phyloP scores from a whole-genome alignment of 2,113 vertebrate species.

The Hippocampus barbouri region DNA sequence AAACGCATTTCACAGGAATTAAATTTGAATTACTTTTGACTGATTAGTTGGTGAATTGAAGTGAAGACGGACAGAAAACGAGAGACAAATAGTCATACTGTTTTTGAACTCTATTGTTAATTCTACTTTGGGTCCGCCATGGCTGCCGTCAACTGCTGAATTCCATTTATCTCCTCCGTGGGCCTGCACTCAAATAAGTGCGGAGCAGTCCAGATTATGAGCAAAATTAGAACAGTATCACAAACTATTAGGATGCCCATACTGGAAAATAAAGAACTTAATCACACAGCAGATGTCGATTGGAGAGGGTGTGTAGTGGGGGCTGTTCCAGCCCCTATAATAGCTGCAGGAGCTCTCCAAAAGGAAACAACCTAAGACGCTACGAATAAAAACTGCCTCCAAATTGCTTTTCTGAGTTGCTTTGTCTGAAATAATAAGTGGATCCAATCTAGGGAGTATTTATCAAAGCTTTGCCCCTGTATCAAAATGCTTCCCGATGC shows the following conservation, averaged over 20 bases:
- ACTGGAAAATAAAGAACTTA: slow-evolving; percentile 53
- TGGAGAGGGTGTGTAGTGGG: slow-evolving; percentile 41
- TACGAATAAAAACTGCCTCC: slow-evolving; percentile 65
- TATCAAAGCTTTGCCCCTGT: slow-evolving; percentile 62
- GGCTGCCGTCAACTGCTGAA: slow-evolving; percentile 6
- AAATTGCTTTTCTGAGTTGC: slow-evolving; percentile 66
- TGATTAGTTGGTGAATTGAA: slow-evolving; percentile 18
- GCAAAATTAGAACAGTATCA: slow-evolving; percentile 45
- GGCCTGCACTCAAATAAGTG: background rate
- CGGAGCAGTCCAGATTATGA: slow-evolving; percentile 23
- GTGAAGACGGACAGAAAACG: background rate
- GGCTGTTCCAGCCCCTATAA: slow-evolving; percentile 55
- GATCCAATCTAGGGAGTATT: slow-evolving; percentile 72
- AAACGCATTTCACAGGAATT: background rate
- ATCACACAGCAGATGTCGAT: slow-evolving; percentile 55
- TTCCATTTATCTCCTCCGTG: slow-evolving; percentile 28
- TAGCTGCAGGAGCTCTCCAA: slow-evolving; percentile 64
- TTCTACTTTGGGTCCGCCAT: background rate
- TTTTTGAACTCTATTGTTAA: slow-evolving; percentile 10
- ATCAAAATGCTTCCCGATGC: slow-evolving; percentile 60
- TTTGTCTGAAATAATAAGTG: slow-evolving; percentile 71
- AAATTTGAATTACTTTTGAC: background rate
- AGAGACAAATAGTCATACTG: background rate
- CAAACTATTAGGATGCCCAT: slow-evolving; percentile 49
- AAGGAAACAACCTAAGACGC: slow-evolving; percentile 60